Evolutionary conservation across 2,113 vertebrate genomes (phyloP).

Genomic region (Abramis brama): DNA sequence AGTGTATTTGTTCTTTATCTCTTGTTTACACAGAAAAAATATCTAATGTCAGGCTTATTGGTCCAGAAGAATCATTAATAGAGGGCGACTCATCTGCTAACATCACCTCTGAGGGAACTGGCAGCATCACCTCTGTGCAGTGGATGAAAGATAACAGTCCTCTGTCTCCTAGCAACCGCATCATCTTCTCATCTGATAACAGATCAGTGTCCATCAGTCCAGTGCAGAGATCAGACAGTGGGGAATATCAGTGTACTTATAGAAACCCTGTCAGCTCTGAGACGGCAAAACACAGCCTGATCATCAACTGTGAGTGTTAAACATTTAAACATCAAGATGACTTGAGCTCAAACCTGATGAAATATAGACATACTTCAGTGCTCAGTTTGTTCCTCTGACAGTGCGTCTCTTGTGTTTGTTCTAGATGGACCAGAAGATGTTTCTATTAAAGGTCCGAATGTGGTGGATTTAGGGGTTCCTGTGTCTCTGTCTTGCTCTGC

Average conservation of each 20-base stretch:
- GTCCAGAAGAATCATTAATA: neutral
- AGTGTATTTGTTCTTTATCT: neutral
- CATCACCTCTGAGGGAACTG: constrained; percentile 52
- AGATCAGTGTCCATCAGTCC: constrained; percentile 48
- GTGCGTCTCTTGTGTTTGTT: constrained; percentile 30
- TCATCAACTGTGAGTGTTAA: constrained; percentile 60
- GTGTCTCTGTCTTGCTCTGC: constrained; percentile 61
- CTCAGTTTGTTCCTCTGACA: neutral
- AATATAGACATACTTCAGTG: neutral
- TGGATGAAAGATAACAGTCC: constrained; percentile 56
- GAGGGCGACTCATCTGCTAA: constrained; percentile 32
- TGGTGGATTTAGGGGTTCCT: neutral
- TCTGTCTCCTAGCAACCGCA: constrained; percentile 31
- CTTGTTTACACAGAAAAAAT: constrained; percentile 51
- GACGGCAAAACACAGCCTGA: neutral
- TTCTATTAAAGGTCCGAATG: constrained; percentile 45
- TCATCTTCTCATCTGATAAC: constrained; percentile 27
- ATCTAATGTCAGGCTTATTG: constrained; percentile 4
- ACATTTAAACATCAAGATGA: neutral
- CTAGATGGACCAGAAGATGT: constrained; percentile 68
- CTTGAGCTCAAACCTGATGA: neutral
- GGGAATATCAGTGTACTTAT: constrained; percentile 58
- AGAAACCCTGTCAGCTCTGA: constrained; percentile 54
- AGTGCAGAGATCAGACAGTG: constrained; percentile 48
- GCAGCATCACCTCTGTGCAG: constrained; percentile 8